phyloP scores from a whole-genome alignment of 2,888 invertebrate species.

The Drosophila pegasa region DNA sequence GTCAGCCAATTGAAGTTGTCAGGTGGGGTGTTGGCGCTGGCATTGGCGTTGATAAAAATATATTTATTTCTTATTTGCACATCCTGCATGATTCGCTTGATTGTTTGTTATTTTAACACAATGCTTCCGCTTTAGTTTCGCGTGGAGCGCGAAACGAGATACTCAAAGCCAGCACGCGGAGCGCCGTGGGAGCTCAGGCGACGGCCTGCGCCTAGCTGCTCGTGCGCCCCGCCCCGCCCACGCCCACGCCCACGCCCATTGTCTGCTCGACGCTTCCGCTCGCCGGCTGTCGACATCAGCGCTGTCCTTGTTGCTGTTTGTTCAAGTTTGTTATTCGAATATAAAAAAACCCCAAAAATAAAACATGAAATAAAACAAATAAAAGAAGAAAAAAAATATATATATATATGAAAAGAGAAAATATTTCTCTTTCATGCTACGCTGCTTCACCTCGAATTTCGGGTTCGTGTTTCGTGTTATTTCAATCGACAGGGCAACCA shows the following conservation, averaged over 20 bases:
- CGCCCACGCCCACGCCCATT: slow-evolving; percentile 38
- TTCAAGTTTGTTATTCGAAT: slow-evolving; percentile 43
- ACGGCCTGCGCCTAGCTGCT: slow-evolving; percentile 1
- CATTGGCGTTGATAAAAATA: slow-evolving; percentile 64
- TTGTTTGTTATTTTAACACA: slow-evolving; percentile 81
- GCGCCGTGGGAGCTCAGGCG: background rate
- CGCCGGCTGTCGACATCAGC: slow-evolving; percentile 60
- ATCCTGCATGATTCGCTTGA: slow-evolving; percentile 79
- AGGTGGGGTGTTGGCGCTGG: slow-evolving; percentile 48
- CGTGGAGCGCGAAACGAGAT: slow-evolving; percentile 25
- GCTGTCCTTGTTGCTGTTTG: slow-evolving; percentile 52
- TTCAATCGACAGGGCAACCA: slow-evolving; percentile 61
- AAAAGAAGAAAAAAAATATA: background rate
- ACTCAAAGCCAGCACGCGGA: slow-evolving; percentile 4
- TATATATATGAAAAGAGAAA: slow-evolving; percentile 28
- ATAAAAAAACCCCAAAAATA: slow-evolving; percentile 4
- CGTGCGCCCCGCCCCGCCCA: background rate
- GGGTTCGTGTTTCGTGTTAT: slow-evolving; percentile 54
- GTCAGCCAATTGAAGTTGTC: slow-evolving; percentile 61
- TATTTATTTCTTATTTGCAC: slow-evolving; percentile 81
- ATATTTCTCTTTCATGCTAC: slow-evolving; percentile 48
- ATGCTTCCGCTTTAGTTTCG: slow-evolving; percentile 70
- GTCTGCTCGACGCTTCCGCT: slow-evolving; percentile 65
- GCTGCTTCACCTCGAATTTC: slow-evolving; percentile 44
- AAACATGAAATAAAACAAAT: slow-evolving; percentile 14